Conservation (phyloP, 2,888 invertebrate species). For the Blastobasis lacticolella region DNA sequence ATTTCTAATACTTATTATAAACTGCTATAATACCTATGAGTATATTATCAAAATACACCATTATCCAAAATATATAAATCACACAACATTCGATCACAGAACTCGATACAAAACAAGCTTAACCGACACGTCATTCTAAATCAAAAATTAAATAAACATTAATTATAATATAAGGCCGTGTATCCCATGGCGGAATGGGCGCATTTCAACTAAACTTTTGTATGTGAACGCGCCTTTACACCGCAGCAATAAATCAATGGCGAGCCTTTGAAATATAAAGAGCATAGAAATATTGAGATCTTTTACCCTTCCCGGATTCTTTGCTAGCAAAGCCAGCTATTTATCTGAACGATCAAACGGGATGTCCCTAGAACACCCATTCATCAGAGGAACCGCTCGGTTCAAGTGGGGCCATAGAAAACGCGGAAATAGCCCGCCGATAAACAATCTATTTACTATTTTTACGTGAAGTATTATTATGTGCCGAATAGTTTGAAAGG, state of each 20-base stretch:
- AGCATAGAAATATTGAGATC: constrained; percentile 21
- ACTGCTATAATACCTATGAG: too few relatives aligned
- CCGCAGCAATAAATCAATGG: constrained; percentile 5
- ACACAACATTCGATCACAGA: too few relatives aligned
- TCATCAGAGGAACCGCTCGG: constrained; percentile 51
- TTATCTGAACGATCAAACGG: constrained; percentile 62
- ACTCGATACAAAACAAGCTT: constrained; percentile 15
- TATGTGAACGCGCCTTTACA: neutral
- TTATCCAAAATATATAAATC: too few relatives aligned
- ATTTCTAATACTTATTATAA: too few relatives aligned
- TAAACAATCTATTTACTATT: neutral
- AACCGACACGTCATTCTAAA: constrained; percentile 16
- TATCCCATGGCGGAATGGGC: too few relatives aligned
- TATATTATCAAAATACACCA: too few relatives aligned
- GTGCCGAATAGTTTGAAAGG: neutral
- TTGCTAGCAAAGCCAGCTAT: constrained; percentile 38
- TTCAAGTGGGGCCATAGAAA: constrained; percentile 50
- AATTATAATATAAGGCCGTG: too few relatives aligned
- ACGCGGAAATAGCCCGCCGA: constrained; percentile 34
- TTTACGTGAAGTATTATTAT: neutral
- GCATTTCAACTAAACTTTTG: too few relatives aligned
- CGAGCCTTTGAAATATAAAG: constrained; percentile 15
- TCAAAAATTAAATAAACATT: too few relatives aligned
- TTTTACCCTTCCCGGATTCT: constrained; percentile 40
- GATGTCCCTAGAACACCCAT: constrained; percentile 41